Evolutionary conservation across 2,113 vertebrate genomes (phyloP).

Genomic region (Clarias magur): DNA sequence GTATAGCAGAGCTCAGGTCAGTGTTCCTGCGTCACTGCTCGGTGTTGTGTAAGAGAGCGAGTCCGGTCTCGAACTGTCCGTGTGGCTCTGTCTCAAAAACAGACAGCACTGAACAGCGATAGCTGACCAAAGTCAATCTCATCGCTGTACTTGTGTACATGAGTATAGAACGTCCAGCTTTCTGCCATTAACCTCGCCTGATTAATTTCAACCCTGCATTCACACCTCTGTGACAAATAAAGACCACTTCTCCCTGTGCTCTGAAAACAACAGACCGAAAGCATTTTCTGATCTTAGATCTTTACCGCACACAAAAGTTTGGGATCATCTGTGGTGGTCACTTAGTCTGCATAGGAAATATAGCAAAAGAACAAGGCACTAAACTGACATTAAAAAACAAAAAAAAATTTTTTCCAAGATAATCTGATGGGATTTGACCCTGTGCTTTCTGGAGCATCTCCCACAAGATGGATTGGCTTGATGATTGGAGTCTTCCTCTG

Average conservation of each 20-base stretch:
- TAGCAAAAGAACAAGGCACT: too few species aligned
- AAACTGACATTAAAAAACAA: too few species aligned
- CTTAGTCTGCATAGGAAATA: too few species aligned
- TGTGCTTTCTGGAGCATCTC: too few species aligned
- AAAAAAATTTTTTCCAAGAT: too few species aligned
- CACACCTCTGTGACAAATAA: neutral
- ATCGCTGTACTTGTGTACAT: neutral
- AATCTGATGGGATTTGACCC: too few species aligned
- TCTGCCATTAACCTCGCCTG: neutral
- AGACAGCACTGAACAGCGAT: too few species aligned
- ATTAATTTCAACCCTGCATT: neutral
- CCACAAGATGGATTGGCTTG: too few species aligned
- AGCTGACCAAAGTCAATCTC: neutral
- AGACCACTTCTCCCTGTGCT: neutral
- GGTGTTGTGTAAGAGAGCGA: slow-evolving; percentile 15
- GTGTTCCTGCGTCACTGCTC: neutral
- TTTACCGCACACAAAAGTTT: too few species aligned
- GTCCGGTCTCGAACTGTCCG: neutral
- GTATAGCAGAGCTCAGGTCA: neutral
- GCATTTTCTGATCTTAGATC: too few species aligned
- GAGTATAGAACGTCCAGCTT: neutral
- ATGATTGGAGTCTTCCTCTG: too few species aligned
- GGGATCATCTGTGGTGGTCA: too few species aligned
- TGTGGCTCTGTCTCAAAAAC: neutral
- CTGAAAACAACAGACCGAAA: neutral